Base-by-base conservation (phyloP, 64 coral and sea anemone genomes). In the Cladopsammia gracilis region DNA sequence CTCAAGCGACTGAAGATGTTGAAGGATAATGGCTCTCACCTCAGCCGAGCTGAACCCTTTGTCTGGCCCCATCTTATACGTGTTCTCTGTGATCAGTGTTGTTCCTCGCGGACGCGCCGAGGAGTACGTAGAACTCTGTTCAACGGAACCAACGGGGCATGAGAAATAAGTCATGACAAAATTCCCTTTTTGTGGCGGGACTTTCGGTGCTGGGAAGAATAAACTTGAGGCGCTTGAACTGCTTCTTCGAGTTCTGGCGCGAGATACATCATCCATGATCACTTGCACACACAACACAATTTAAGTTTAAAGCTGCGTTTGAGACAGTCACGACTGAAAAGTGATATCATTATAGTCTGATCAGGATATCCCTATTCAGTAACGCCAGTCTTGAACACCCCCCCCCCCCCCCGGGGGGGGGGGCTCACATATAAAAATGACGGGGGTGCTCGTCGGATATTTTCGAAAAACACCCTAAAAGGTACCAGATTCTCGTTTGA, bases 41-140 rank as follows among this genome's bases (percentile, higher is more conserved):
- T 97, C 86, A n/a, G 12, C 81, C 10, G 44, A 73, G 86, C 78
- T 94, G 20, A 97, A 67, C 9, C 23, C 73, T 50, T 34, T 91
- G 54, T 97, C 92, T 13, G 95, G 95, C 23, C 20, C 49, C 95
- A 97, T 91, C 79, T 90, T 97, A 34, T 97, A 97, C 7, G 95
- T 97, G n/a, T 97, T 97, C 44, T 79, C 86, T 10, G 82, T 76
- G n/a, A 96, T 72, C 12, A 26, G 13, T 9, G 60, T 75, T 12
- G 71, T 13, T 20, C 50, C 71, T 22, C 81, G 79, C 7, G 80
- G 77, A 12, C 60, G 85, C 4, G 83, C 16, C 3, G 86, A 65
- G 7, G 86, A 91, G 51, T 82, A 25, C 5, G 80, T 77, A 4
- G 92, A 93, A 13, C 71, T 79, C 34, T 94, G 92, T 15, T 90